Percentiles rank a stretch among this genome's conserved stretches.
Conservation (phyloP, 1,140 invertebrate genomes). For the Pachypeltis micranthus region DNA sequence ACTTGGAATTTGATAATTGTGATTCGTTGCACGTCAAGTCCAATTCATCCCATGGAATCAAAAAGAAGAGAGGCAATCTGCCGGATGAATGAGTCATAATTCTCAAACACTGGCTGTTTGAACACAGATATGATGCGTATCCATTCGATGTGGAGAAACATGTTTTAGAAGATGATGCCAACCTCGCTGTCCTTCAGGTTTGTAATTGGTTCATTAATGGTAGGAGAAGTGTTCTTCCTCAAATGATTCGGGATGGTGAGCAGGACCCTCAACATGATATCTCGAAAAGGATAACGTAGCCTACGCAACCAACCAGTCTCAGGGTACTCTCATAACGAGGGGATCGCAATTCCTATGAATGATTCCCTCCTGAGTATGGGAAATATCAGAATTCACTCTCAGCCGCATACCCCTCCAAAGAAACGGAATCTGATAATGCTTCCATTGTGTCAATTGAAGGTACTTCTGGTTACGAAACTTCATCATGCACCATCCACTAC, state of each 20-base stretch:
- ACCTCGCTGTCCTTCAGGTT: constrained; percentile 78
- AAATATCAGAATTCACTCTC: not conserved
- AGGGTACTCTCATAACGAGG: not conserved
- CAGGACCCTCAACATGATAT: constrained; percentile 85
- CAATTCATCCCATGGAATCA: constrained; percentile 34
- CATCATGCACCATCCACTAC: not conserved
- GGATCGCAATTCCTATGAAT: not conserved
- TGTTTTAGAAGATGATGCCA: constrained; percentile 69
- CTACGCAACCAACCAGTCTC: constrained; percentile 30
- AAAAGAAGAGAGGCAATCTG: constrained; percentile 80
- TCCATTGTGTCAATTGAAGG: not conserved
- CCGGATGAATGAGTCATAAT: constrained; percentile 87
- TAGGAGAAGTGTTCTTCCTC: constrained; percentile 74
- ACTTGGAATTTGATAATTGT: not conserved
- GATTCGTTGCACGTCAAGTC: constrained; percentile 16
- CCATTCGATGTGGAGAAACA: constrained; percentile 85
- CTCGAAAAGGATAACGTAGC: constrained; percentile 44
- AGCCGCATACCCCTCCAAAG: not conserved
- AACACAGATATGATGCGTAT: constrained; percentile 89
- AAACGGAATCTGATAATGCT: not conserved
- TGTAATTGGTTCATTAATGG: constrained; percentile 98
- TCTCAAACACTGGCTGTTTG: constrained; percentile 82
- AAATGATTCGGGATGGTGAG: constrained; percentile 83
- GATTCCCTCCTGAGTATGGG: not conserved
- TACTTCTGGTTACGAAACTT: not conserved